Percentiles rank a stretch among this genome's conserved stretches.
phyloP scores from a whole-genome alignment of 2,888 invertebrate species.

The Ditylenchus weischeri region DNA sequence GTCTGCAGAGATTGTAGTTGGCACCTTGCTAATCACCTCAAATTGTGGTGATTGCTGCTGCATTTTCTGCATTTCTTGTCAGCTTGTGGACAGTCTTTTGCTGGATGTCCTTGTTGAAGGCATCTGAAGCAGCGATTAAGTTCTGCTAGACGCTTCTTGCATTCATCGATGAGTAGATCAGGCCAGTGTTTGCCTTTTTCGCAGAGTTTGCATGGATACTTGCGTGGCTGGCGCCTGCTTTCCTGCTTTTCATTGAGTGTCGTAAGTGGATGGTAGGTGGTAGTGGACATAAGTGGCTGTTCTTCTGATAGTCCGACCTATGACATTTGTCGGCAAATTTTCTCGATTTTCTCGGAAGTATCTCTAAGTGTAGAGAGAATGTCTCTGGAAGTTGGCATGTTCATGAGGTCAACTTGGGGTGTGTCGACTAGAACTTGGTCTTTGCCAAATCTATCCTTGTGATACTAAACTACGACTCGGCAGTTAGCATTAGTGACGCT shows the following conservation, averaged over 20 bases:
- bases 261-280: not conserved
- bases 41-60: too few relatives aligned
- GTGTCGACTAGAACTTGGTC: not conserved
- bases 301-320: not conserved
- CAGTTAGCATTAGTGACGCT: slow-evolving; percentile 6
- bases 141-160: slow-evolving; percentile 14
- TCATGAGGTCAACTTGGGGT: not conserved
- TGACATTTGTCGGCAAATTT: slow-evolving; percentile 8
- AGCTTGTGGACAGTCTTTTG: not conserved
- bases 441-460: not conserved
- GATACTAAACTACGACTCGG: not conserved
- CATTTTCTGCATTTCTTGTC: too few relatives aligned
- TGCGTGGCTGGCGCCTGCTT: not conserved
- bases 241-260: not conserved
- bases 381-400: not conserved
- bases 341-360: slow-evolving; percentile 6
- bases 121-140: slow-evolving; percentile 2
- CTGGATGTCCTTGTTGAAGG: not conserved
- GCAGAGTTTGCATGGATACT: not conserved
- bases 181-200: not conserved
- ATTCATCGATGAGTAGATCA: not conserved
- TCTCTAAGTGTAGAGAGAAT: not conserved
- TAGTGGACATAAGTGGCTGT: slow-evolving; percentile 1
- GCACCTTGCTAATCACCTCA: too few relatives aligned
- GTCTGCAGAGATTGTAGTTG: too few relatives aligned